Base-by-base conservation (phyloP, 2,113 vertebrate species). In the Genyomyrus donnyi region DNA sequence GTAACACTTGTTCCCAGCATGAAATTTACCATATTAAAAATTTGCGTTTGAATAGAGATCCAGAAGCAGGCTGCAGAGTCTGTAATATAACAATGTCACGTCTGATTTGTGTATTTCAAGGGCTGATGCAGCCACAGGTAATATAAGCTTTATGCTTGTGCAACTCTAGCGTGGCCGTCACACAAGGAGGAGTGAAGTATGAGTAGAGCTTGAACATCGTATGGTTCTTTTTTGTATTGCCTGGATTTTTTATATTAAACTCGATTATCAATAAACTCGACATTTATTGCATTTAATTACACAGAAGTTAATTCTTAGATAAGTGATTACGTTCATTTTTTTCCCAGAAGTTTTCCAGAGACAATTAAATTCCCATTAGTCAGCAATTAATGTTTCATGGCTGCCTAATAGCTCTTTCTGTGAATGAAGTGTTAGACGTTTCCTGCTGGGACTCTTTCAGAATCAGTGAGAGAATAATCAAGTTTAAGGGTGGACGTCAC, bases 331-430 rank as follows among this genome's bases (percentile, higher is more conserved):
- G 5, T 58, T 27, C 31, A n/a, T 52, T 90, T 66, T 87, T 56
- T 58, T 8, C 19, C 70, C 84, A 85, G 6, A 1, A 89, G 58
- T 91, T 88, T 53, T 84, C 50, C 35, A 45, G 66, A 62, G 88
- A 87, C 87, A 89, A 88, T 88, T 86, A 90, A 90, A 58, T 80
- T 53, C 89, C 87, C 85, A 87, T 91, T 89, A 91, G 66, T 90
- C 49, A 21, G 50, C 83, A 89, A 87, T 91, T 90, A 90, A 89
- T 87, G 90, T 83, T 50, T 83, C 80, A 89, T n/a, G 45, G 42
- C 50, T 45, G 53, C 45, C 62, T 90, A 90, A 91, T 91, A 39
- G 87, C 88, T 91, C 90, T 62, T 88, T 90, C 31, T 21, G 80
- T 83, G 66, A 85, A 56, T 66, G 56, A 87, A 83, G 31, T 62